Conservation (phyloP, 2,797 vertebrate genomes). For the Amblyopsis hoosieri region DNA sequence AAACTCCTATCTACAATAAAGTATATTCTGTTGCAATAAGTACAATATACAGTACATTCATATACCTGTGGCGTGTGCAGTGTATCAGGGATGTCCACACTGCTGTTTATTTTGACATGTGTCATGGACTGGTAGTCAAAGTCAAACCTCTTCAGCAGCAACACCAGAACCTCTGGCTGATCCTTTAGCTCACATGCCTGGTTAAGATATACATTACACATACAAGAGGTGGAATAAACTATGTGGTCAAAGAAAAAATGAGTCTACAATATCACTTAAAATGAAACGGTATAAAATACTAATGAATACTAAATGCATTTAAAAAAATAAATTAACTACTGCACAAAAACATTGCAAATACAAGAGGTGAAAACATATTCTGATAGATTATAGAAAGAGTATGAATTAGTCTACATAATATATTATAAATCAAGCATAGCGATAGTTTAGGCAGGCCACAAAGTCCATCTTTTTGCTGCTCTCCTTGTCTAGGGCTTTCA, state of each 20-base stretch:
- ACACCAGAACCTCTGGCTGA: slow-evolving; percentile 64
- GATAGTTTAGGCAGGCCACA: no score
- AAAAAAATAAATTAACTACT: no score
- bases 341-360: slow-evolving; percentile 2
- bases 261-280: no score
- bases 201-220: slow-evolving; percentile 3
- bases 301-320: neutral
- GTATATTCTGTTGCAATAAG: neutral
- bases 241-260: no score
- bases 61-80: slow-evolving; percentile 41
- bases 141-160: slow-evolving; percentile 75
- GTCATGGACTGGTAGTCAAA: slow-evolving; percentile 59
- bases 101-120: slow-evolving; percentile 56
- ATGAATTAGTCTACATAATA: no score
- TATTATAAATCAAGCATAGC: no score
- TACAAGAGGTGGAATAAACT: neutral
- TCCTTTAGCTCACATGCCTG: slow-evolving; percentile 53
- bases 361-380: neutral
- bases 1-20: neutral
- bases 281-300: no score
- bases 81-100: slow-evolving; percentile 44
- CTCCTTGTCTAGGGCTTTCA: no score
- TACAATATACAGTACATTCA: neutral
- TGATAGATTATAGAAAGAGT: no score
- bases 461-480: no score